These are phyloP conservation scores for Mormyrops boulengeri DNA, from an alignment of 2,797 vertebrate species.

Conservation along the genomic window DNA sequence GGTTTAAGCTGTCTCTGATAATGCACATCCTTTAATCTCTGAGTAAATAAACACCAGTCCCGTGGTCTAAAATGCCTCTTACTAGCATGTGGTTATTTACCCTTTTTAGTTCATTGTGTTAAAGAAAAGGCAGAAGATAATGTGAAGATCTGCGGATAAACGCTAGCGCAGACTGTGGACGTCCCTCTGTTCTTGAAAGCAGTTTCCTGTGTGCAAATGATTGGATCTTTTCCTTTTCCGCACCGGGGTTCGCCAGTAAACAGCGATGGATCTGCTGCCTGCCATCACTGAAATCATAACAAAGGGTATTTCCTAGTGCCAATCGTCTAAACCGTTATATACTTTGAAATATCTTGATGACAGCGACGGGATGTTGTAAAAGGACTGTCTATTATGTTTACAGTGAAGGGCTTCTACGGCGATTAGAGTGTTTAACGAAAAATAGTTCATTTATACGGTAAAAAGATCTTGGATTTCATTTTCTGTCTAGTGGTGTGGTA, in stretches of 20 bases:
- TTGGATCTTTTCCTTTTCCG: slow-evolving; percentile 33
- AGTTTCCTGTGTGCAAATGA: slow-evolving; percentile 40
- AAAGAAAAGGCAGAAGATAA: slow-evolving; percentile 45
- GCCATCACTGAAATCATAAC: slow-evolving; percentile 11
- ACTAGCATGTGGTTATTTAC: slow-evolving; percentile 54
- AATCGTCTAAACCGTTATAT: slow-evolving; percentile 1
- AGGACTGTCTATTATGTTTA: neutral
- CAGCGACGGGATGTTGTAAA: neutral
- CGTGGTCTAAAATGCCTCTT: slow-evolving; percentile 54
- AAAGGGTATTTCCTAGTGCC: neutral
- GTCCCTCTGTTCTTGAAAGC: slow-evolving; percentile 45
- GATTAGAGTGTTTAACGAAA: neutral
- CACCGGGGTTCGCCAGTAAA: slow-evolving; percentile 32
- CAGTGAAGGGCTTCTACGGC: neutral
- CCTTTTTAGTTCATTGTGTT: slow-evolving; percentile 37
- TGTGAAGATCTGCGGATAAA: slow-evolving; percentile 31
- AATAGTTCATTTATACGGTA: neutral
- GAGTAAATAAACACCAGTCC: slow-evolving; percentile 51
- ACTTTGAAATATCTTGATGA: slow-evolving; percentile 19
- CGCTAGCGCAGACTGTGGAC: slow-evolving; percentile 38
- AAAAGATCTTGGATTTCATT: neutral
- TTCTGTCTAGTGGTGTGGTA: neutral
- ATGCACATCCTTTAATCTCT: slow-evolving; percentile 57
- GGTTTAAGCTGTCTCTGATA: slow-evolving; percentile 53
- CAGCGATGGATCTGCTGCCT: neutral